Conservation (phyloP, 2,888 invertebrate genomes). For the Baccha elongata region DNA sequence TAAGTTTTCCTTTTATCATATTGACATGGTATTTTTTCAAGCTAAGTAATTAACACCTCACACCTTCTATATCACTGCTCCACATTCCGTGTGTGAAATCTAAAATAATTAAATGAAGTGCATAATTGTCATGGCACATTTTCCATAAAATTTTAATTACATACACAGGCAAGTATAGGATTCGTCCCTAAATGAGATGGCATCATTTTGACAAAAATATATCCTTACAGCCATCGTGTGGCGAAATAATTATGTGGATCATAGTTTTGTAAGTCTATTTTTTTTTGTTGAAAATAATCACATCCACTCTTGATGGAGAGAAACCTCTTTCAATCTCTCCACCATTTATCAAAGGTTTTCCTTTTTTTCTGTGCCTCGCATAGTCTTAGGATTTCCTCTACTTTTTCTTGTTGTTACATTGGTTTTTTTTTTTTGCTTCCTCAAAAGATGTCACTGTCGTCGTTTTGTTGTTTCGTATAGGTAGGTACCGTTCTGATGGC, state of each 20-base stretch:
- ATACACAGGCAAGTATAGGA: not conserved
- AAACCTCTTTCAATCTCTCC: slow-evolving; percentile 30
- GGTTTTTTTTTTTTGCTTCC: slow-evolving; percentile 36
- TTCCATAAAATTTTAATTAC: slow-evolving; percentile 51
- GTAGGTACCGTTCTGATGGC: slow-evolving; percentile 1
- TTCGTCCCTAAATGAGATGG: not conserved
- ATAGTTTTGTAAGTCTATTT: not conserved
- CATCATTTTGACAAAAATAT: not conserved
- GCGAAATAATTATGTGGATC: slow-evolving; percentile 21
- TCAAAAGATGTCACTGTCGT: slow-evolving; percentile 66
- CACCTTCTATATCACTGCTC: not conserved
- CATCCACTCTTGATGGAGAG: slow-evolving; percentile 12
- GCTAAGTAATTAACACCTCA: not conserved
- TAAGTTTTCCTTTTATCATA: not conserved
- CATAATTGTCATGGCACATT: slow-evolving; percentile 47
- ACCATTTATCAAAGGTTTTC: slow-evolving; percentile 61
- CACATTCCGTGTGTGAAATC: slow-evolving; percentile 7
- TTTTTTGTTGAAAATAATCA: slow-evolving; percentile 20
- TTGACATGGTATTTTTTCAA: too few species aligned
- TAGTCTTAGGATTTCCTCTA: slow-evolving; percentile 55
- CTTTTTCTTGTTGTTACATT: slow-evolving; percentile 29
- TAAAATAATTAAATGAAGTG: slow-evolving; percentile 25
- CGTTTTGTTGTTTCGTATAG: slow-evolving; percentile 24
- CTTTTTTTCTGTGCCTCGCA: slow-evolving; percentile 20
- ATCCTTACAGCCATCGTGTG: not conserved